Conservation (phyloP, 2,113 vertebrate genomes). For the Trichomycterus rosablanca region DNA sequence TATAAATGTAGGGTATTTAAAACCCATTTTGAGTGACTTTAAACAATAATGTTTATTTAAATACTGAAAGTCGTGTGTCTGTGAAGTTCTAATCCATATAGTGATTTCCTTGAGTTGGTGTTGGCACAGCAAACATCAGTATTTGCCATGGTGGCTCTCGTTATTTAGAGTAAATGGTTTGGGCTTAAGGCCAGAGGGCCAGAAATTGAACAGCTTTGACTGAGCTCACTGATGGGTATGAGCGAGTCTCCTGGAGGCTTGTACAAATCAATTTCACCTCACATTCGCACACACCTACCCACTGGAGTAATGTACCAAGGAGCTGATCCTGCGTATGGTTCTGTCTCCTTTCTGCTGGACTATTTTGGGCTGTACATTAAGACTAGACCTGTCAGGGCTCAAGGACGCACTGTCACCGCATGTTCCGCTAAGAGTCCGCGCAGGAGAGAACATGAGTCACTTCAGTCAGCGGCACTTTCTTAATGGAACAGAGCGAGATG, state of each 20-base stretch:
- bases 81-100: not conserved
- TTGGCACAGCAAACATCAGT: not conserved
- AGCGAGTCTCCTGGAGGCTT: conserved; percentile 27
- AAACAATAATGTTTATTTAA: too few relatives aligned
- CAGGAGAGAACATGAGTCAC: conserved; percentile 31
- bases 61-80: not conserved
- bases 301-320: not conserved
- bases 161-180: conserved; percentile 25
- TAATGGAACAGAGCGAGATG: conserved; percentile 25
- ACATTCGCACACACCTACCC: conserved; percentile 8
- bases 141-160: not conserved
- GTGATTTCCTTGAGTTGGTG: not conserved
- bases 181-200: conserved; percentile 13
- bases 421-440: conserved; percentile 4
- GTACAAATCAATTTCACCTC: conserved; percentile 24
- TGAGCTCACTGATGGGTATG: conserved; percentile 6
- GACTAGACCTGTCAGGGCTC: not conserved
- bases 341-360: not conserved
- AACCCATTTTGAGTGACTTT: too few relatives aligned
- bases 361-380: conserved; percentile 19
- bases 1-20: too few relatives aligned
- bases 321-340: conserved; percentile 14
- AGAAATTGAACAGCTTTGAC: conserved; percentile 20
- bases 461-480: conserved; percentile 26
- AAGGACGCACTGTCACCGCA: not conserved